Evolutionary conservation across 1,140 invertebrate genomes (phyloP).

Genomic region (Solen grandis): DNA sequence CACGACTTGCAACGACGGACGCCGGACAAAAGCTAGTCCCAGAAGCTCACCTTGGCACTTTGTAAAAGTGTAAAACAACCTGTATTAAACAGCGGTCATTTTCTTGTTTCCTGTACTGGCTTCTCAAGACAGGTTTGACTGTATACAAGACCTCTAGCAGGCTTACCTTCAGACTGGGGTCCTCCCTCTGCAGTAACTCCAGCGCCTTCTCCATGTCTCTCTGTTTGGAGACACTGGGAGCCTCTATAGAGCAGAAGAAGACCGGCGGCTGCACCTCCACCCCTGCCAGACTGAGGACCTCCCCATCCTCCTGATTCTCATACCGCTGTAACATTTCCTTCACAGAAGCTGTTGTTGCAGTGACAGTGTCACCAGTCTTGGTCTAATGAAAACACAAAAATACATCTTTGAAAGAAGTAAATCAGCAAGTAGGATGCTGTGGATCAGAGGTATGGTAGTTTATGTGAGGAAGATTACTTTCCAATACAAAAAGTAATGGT

Average conservation of each 20-base stretch:
- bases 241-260: conserved; percentile 98
- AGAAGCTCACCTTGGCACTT: too few relatives aligned
- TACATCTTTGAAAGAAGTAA: not conserved
- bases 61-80: too few relatives aligned
- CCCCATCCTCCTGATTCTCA: not conserved
- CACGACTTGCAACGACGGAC: too few relatives aligned
- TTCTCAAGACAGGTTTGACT: too few relatives aligned
- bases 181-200: conserved; percentile 92
- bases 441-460: too few relatives aligned
- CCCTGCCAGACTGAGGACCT: conserved; percentile 82
- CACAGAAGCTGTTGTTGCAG: not conserved
- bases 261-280: conserved; percentile 93
- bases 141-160: too few relatives aligned
- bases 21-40: too few relatives aligned
- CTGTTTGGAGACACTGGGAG: conserved; percentile 90
- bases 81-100: too few relatives aligned
- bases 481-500: too few relatives aligned
- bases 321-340: not conserved
- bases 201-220: conserved; percentile 91
- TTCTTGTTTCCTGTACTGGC: too few relatives aligned
- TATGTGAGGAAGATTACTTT: too few relatives aligned
- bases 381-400: not conserved
- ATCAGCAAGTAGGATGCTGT: not conserved
- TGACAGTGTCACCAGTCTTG: conserved; percentile 2
- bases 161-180: conserved; percentile 94